Evolutionary conservation across 1,140 invertebrate species (phyloP).

Genomic region (Rhagoletis zephyria): DNA sequence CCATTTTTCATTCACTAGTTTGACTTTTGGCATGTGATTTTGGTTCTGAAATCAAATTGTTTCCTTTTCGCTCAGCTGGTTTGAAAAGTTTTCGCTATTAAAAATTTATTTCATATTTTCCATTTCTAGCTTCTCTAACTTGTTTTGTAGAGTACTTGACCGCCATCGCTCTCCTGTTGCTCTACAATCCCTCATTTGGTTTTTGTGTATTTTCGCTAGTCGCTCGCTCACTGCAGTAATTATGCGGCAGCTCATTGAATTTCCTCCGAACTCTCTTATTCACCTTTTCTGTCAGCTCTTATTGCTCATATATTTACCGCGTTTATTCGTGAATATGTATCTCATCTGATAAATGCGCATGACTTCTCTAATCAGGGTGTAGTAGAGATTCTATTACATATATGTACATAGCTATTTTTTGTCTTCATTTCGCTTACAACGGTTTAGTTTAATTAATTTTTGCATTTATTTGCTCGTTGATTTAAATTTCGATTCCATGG

Average conservation of each 20-base stretch:
- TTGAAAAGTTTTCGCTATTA: no score
- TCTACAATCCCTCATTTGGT: not conserved
- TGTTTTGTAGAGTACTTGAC: no score
- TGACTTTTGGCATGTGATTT: not conserved
- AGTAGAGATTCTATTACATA: not conserved
- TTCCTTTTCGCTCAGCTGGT: no score
- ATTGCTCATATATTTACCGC: not conserved
- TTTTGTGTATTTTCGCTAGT: slow-evolving; percentile 14
- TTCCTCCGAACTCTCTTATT: not conserved
- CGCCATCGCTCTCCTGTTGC: not conserved
- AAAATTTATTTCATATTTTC: no score
- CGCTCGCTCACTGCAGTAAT: not conserved
- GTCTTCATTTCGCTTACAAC: not conserved
- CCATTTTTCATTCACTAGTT: not conserved
- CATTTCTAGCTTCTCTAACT: no score
- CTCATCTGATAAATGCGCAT: slow-evolving; percentile 33
- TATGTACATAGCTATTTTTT: not conserved
- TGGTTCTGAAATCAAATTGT: no score
- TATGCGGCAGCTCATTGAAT: slow-evolving; percentile 22
- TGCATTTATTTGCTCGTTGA: not conserved
- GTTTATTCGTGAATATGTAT: not conserved
- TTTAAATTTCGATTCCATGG: not conserved
- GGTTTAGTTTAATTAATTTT: not conserved
- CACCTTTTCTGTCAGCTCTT: no score
- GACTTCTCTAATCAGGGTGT: not conserved